Evolutionary conservation across 1,140 invertebrate species (phyloP), one percentile per base, ranked within the genome.

Genomic region (Drosophila suzukii): DNA sequence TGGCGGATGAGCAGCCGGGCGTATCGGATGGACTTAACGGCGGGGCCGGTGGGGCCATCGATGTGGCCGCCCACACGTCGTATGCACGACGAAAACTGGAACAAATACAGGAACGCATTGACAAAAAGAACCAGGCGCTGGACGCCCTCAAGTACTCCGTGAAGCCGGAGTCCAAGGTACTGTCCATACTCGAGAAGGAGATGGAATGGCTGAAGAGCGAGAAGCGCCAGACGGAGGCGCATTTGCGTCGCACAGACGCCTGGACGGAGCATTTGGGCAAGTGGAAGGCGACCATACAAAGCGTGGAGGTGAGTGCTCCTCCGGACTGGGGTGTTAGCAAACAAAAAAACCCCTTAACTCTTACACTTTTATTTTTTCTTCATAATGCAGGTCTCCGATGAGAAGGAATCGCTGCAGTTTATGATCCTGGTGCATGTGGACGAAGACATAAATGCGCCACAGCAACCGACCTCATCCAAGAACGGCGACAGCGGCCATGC

Each of bases 241-340:
- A 98, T 93, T 93, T 98, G 34, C 94, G 95, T n/a, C 94, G 97
- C 39, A 98, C 97, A 0, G 96, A 97, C 93, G 95, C 95, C 50
- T 98, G 97, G 97, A 96, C 96, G 3, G 96, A 97, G 76, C 96
- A 98, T 92, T 93, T 98, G 58, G 97, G 97, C 20, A 94, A 94
- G 62, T 98, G 97, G 97, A 94, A 95, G 72, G 97, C 96, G 7
- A 94, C 95, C 50, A 95, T 98, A 6, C 95, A 97, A 90, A 96
- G 95, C 79, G 96, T 96, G 12, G 96, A 97, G 93, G 96, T 97
- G 92, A 43, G 17, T 46, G 43, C 10, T 10, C 15, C 0, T 0
- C 13, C 3, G 58, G 65, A 15, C 46, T 7, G 0, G 0, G 13
- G 7, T 51, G 2, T 51, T 7, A 0, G 7, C 4, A 5, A 24